Conservation (phyloP, 1,140 invertebrate species). For the Eupristina koningsbergeri region DNA sequence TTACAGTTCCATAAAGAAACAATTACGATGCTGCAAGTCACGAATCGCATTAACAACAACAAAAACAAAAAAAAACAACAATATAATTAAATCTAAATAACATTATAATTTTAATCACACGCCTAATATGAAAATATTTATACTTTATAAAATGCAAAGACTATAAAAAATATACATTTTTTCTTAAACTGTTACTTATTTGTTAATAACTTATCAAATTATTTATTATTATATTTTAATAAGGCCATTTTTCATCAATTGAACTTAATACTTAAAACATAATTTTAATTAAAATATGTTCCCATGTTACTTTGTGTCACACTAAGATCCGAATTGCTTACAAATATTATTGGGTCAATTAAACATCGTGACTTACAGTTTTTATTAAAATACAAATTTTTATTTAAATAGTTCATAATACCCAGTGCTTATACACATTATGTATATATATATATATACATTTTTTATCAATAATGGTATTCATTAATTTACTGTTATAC, state of each 20-base stretch:
- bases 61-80: no score
- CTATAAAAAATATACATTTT: not conserved
- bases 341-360: not conserved
- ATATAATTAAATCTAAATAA: no score
- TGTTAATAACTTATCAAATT: not conserved
- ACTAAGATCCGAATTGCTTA: not conserved
- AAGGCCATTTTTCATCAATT: not conserved
- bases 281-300: not conserved
- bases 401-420: not conserved
- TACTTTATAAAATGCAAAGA: not conserved
- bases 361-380: not conserved
- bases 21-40: not conserved
- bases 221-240: not conserved
- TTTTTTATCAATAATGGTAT: constrained; percentile 6
- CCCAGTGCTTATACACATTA: not conserved
- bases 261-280: not conserved
- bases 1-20: not conserved
- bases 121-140: no score
- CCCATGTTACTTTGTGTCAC: not conserved
- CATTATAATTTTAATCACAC: no score
- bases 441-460: no score
- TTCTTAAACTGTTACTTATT: not conserved
- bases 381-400: not conserved
- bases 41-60: not conserved
- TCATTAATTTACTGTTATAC: not conserved